phyloP scores from a whole-genome alignment of 2,113 vertebrate species.

The Chlorocebus sabaeus region DNA sequence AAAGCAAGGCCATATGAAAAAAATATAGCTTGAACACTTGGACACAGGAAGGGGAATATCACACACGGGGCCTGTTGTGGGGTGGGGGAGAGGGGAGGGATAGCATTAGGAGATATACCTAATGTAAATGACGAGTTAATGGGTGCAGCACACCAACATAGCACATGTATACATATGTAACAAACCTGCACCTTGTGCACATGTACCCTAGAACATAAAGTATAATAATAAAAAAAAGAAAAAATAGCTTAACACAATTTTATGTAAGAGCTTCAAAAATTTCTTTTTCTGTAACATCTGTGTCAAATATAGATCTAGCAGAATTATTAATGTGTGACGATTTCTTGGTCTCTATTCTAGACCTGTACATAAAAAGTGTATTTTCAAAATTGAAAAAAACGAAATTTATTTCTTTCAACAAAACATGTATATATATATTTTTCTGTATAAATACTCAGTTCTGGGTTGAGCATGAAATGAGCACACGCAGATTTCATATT shows the following conservation, averaged over 20 bases:
- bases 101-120: too few relatives aligned
- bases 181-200: too few relatives aligned
- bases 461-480: slow-evolving; percentile 10
- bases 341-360: neutral
- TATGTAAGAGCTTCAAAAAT: neutral
- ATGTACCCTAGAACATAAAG: too few relatives aligned
- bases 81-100: too few relatives aligned
- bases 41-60: too few relatives aligned
- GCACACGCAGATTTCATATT: neutral
- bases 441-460: neutral
- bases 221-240: too few relatives aligned
- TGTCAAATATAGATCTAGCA: neutral
- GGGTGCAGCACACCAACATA: too few relatives aligned
- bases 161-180: too few relatives aligned
- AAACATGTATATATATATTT: neutral
- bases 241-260: neutral
- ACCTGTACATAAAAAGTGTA: neutral
- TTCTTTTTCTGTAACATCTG: neutral
- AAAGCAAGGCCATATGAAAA: neutral
- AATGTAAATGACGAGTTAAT: too few relatives aligned
- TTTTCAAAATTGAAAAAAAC: neutral
- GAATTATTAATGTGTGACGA: neutral
- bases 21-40: neutral
- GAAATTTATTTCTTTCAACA: neutral
- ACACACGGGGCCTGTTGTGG: too few relatives aligned